Evolutionary conservation across 2,797 vertebrate species (phyloP), one percentile per base, ranked within the genome.

Genomic region (Loriculus beryllinus): DNA sequence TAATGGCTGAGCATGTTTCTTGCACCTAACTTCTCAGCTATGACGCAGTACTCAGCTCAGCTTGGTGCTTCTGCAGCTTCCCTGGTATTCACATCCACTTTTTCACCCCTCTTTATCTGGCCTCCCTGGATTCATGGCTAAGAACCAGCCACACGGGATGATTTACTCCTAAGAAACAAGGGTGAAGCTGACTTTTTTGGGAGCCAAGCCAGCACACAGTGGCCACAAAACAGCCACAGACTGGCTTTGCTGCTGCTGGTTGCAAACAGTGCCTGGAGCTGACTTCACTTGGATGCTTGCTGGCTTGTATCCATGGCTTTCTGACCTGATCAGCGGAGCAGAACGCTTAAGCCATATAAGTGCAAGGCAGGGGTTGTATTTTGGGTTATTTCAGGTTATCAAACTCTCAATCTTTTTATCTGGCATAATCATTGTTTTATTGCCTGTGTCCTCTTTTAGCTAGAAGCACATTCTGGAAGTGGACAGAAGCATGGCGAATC

Each of bases 371-470:
- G 33, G 69, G 43, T 28, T 86, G 65, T 63, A 68, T 63, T 96
- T 76, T 76, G 62, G 39, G 56, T 92, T 89, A 69, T 81, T 88
- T 88, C 72, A 63, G 59, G 72, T 81, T 83, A 72, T 81, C 88
- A 60, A 19, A 60, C 70, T 91, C 47, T 90, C 91, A 69, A 37
- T 69, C 71, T 90, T 52, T 82, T 39, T 47, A 77, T 71, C 35
- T 82, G 76, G 65, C 65, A 43, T 59, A 72, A 69, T 62, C 18
- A 4, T 2, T 40, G 59, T 54, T 93, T 86, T 63, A 65, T 49
- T 74, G 51, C 23, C 56, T 2, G 0, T 33, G 59, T 67, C 56
- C 33, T 82, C 81, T 79, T 74, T 33, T 79, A 88, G 70, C 48
- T 77, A 17, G 16, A 92, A 49, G 22, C 3, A 3, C 0, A 1